These are phyloP conservation scores for Mylabris sibirica DNA, from an alignment of 2,888 invertebrate genomes.

Conservation along the genomic window DNA sequence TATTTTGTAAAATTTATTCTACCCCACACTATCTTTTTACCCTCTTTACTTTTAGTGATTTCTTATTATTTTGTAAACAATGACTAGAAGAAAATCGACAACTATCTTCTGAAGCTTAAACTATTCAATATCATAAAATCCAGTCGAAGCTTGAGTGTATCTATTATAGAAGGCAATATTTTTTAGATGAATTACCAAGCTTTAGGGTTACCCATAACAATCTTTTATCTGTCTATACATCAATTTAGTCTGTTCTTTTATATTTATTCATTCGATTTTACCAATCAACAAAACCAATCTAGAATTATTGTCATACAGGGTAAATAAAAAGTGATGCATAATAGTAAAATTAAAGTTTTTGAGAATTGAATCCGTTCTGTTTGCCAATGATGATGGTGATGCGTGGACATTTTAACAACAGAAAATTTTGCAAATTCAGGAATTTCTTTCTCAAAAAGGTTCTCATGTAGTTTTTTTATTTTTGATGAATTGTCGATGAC, in stretches of 20 bases:
- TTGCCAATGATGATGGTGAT: no score
- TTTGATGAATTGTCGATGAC: no score
- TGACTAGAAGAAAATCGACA: conserved; percentile 1
- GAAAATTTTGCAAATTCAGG: no score
- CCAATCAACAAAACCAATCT: not conserved
- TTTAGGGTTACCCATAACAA: not conserved
- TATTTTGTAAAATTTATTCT: not conserved
- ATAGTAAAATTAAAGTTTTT: no score
- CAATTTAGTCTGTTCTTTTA: not conserved
- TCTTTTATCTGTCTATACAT: not conserved
- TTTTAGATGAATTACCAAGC: conserved; percentile 9
- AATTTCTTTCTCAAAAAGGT: no score
- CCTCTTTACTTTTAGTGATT: not conserved
- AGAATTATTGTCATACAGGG: no score
- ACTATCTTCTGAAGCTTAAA: not conserved
- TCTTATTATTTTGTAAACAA: conserved; percentile 12
- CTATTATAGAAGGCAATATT: conserved; percentile 5
- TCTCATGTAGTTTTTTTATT: no score
- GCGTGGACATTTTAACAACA: no score
- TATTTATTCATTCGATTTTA: not conserved
- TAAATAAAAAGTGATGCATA: no score
- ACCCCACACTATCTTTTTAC: not conserved
- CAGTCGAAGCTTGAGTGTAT: not conserved
- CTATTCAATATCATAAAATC: not conserved
- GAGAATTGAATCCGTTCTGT: no score